Evolutionary conservation across 1,140 invertebrate genomes (phyloP), one percentile per base, ranked within the genome.

Genomic region (Hycleus phaleratus): DNA sequence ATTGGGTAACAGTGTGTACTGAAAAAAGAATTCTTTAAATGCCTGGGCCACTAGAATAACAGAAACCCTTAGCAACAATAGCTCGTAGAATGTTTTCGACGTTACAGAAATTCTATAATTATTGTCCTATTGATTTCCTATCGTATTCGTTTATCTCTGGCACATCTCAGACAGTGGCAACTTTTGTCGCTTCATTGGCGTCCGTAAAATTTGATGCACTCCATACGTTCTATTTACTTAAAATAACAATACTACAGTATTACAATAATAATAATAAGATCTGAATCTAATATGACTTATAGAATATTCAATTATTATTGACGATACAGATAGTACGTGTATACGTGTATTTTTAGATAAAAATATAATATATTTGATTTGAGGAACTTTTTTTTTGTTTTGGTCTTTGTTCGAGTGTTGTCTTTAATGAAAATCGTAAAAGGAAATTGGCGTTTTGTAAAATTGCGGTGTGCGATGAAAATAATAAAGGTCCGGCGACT

Each of bases 71-170:
- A 48, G 48, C 49, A 58, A 58, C 56, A 58, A 58, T 50, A 58
- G 56, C 32, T 56, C 46, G 45, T 45, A 39, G 53, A 56, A 56
- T 56, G 53, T 56, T 56, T 56, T 56, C 53, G 53, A 48, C 53
- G 46, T 57, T 51, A 55, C 60, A 57, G 51, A 58, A 49, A 61
- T 58, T 49, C 60, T 54, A 58, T 61, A 61, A 61, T 61, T 61
- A 62, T 59, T 59, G 45, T 51, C 42, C 49, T 58, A 62, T 62
- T 56, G 60, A 62, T 62, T 62, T 62, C 45, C 60, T 62, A 62
- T 62, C 54, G 44, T 56, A 56, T 50, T 59, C 49, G 57, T 59
- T 59, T 59, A 59, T 59, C 49, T 59, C 46, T 53, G 48, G 57
- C 57, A 59, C 50, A 59, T 59, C 57, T 59, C 57, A 59, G 47